Evolutionary conservation across 2,888 invertebrate species (phyloP).

Genomic region (Hybos culiciformis): DNA sequence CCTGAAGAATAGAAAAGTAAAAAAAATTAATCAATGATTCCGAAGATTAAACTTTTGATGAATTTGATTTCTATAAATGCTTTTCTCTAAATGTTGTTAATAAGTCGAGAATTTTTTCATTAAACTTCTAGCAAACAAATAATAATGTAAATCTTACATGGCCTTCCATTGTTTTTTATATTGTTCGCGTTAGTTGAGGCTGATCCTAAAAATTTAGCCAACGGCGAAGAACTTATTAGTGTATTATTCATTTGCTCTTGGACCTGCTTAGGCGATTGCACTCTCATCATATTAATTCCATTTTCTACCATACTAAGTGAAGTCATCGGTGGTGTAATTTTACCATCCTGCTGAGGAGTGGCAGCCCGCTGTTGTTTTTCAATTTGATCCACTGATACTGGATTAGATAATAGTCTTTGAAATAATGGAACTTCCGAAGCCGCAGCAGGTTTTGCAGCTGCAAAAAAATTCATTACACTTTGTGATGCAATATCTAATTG

Average conservation of each 20-base stretch:
- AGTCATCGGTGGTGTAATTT: constrained; percentile 28
- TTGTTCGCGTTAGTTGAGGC: not conserved
- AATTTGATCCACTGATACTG: constrained; percentile 67
- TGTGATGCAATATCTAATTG: constrained; percentile 58
- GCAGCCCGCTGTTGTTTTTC: constrained; percentile 74
- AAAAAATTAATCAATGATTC: too few species aligned
- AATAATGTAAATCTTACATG: not conserved
- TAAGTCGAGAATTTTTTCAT: not conserved
- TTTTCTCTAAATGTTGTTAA: constrained; percentile 13
- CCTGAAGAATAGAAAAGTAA: too few species aligned
- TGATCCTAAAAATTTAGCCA: constrained; percentile 13
- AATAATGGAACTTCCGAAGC: constrained; percentile 49
- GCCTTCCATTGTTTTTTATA: too few species aligned
- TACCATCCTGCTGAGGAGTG: constrained; percentile 52
- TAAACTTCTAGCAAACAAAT: not conserved
- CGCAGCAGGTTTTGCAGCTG: constrained; percentile 39
- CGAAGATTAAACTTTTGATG: not conserved
- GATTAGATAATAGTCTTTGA: constrained; percentile 59
- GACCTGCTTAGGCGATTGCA: constrained; percentile 7
- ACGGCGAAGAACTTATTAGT: constrained; percentile 12
- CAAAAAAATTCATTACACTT: constrained; percentile 80
- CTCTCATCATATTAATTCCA: constrained; percentile 5
- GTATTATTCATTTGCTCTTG: constrained; percentile 8
- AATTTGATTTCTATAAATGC: constrained; percentile 16
- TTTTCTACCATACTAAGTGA: constrained; percentile 9